phyloP scores from a whole-genome alignment of 1,140 invertebrate genomes.

The Brachionus koreanus region DNA sequence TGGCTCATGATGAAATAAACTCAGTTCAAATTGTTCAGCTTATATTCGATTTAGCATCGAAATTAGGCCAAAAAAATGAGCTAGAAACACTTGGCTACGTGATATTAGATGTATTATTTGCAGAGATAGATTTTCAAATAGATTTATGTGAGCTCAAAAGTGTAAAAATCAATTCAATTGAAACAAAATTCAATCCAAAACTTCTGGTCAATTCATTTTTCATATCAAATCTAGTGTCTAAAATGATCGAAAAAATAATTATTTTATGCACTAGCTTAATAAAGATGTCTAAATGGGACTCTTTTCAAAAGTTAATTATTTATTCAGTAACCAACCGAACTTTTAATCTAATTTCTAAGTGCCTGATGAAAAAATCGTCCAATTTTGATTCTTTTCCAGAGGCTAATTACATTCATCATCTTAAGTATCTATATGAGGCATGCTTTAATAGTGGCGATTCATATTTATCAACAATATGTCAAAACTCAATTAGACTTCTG shows the following conservation, averaged over 20 bases:
- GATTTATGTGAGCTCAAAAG: not conserved
- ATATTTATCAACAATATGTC: not conserved
- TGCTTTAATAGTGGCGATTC: not conserved
- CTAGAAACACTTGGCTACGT: not conserved
- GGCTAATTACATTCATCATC: not conserved
- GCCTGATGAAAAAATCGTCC: not conserved
- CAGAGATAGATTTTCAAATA: not conserved
- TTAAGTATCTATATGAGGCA: not conserved
- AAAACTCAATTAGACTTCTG: not conserved
- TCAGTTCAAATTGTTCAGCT: conserved; percentile 1
- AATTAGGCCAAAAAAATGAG: not conserved
- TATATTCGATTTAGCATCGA: not conserved
- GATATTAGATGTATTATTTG: not conserved
- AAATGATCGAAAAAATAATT: conserved; percentile 2
- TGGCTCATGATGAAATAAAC: conserved; percentile 36
- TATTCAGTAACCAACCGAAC: not conserved
- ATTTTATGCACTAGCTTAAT: not conserved
- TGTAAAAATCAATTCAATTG: not conserved
- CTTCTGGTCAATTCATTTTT: not conserved
- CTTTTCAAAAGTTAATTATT: not conserved
- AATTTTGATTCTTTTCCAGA: not conserved
- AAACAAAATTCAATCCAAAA: not conserved
- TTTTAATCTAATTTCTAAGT: not conserved
- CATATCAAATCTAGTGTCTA: not conserved
- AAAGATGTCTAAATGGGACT: not conserved